Conservation (phyloP, 2,797 vertebrate species). For the Silurus lanzhouensis region DNA sequence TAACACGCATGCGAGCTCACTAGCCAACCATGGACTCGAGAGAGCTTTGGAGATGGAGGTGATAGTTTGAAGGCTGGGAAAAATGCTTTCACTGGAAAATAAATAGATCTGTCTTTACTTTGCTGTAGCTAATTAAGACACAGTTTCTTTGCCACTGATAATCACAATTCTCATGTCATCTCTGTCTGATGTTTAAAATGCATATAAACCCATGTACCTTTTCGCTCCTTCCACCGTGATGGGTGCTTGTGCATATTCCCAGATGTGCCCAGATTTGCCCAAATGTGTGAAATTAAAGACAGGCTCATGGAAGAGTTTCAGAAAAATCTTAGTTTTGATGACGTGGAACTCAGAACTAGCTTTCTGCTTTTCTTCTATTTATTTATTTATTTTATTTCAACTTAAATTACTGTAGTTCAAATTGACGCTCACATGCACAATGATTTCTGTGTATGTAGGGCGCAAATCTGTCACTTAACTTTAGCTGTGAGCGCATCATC, state of each 20-base stretch:
- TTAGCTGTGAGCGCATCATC: conserved; percentile 16
- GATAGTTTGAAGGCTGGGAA: conserved; percentile 18
- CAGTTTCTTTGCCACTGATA: conserved; percentile 1
- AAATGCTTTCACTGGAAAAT: conserved; percentile 8
- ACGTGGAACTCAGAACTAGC: conserved; percentile 62
- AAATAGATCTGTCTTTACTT: conserved; percentile 28
- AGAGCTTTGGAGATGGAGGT: conserved; percentile 27
- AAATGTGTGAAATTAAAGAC: conserved; percentile 69
- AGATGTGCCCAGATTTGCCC: conserved; percentile 67
- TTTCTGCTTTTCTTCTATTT: conserved; percentile 45
- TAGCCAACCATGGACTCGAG: conserved; percentile 37
- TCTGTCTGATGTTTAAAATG: conserved; percentile 35
- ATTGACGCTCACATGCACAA: conserved; percentile 7
- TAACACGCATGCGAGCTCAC: conserved; percentile 32
- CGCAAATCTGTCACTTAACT: conserved; percentile 33
- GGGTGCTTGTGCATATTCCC: conserved; percentile 61
- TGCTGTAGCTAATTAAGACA: conserved; percentile 29
- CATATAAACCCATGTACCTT: conserved; percentile 49
- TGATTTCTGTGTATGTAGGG: conserved; percentile 2
- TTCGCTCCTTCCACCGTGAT: conserved; percentile 53
- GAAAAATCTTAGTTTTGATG: conserved; percentile 54
- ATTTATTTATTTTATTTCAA: neutral
- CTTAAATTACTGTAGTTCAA: conserved; percentile 34
- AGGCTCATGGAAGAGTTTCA: conserved; percentile 55
- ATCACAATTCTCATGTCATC: conserved; percentile 42